Evolutionary conservation across 2,888 invertebrate genomes (phyloP).

Genomic region (Aradus depressus): DNA sequence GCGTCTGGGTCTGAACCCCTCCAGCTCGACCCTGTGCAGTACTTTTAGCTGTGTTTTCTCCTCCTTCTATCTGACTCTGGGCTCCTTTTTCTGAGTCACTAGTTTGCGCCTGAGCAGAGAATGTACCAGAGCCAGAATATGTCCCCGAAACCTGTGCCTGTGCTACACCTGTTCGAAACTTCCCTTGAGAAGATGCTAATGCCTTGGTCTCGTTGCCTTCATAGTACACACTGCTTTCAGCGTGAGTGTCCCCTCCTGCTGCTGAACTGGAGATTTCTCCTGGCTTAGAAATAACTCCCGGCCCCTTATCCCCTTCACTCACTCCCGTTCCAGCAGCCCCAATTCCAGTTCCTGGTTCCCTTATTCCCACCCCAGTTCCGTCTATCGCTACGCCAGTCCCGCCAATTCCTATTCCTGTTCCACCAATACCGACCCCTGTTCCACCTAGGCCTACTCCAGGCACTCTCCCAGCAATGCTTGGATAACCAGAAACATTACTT

Average conservation of each 20-base stretch:
- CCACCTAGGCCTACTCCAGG: slow-evolving; percentile 18
- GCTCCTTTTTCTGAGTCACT: slow-evolving; percentile 31
- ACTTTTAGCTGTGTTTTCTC: slow-evolving; percentile 56
- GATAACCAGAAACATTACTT: slow-evolving; percentile 8
- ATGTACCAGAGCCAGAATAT: slow-evolving; percentile 64
- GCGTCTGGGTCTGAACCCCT: slow-evolving; percentile 66
- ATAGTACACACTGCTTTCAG: slow-evolving; percentile 30
- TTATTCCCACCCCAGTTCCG: too few relatives aligned
- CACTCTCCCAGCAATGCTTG: slow-evolving; percentile 3
- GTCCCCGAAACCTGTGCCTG: slow-evolving; percentile 69
- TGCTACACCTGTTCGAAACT: slow-evolving; percentile 59
- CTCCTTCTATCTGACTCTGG: slow-evolving; percentile 31
- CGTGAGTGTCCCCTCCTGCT: slow-evolving; percentile 31
- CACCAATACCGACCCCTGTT: background rate
- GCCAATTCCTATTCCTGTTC: background rate
- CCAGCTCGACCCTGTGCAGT: slow-evolving; percentile 64
- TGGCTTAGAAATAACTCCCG: slow-evolving; percentile 5
- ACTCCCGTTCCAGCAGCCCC: background rate
- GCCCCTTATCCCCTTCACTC: slow-evolving; percentile 13
- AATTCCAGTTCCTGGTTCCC: background rate
- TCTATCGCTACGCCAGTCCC: background rate
- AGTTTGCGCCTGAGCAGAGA: slow-evolving; percentile 48
- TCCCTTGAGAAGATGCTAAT: slow-evolving; percentile 64
- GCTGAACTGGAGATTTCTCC: slow-evolving; percentile 11
- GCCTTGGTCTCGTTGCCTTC: slow-evolving; percentile 48